phyloP scores from a whole-genome alignment of 2,113 vertebrate genomes.

The Rousettus leschenaultii region DNA sequence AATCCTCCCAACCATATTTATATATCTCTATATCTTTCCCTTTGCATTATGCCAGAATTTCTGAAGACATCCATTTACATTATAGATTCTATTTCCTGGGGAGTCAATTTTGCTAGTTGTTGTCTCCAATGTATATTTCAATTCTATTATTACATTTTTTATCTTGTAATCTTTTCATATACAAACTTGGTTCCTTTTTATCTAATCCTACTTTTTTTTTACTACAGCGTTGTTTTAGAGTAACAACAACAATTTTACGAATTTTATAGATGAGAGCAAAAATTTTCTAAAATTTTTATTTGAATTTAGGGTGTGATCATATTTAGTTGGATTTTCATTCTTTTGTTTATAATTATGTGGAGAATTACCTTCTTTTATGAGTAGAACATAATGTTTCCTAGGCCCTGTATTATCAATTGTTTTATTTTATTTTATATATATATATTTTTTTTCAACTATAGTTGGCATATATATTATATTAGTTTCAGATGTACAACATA shows the following conservation, averaged over 20 bases:
- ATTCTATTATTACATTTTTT: not conserved
- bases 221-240: not conserved
- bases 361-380: not conserved
- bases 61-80: not conserved
- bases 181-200: not conserved
- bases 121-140: not conserved
- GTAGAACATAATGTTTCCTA: not conserved
- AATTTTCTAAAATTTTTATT: not conserved
- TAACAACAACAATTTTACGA: not conserved
- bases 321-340: not conserved
- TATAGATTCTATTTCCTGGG: not conserved
- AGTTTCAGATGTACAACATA: too few relatives aligned
- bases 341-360: not conserved
- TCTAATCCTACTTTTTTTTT: not conserved
- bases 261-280: not conserved
- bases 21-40: not conserved
- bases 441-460: too few relatives aligned
- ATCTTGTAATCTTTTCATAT: not conserved
- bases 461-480: too few relatives aligned
- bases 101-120: not conserved
- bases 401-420: not conserved
- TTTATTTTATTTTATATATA: not conserved
- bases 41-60: slow-evolving; percentile 15
- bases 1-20: not conserved
- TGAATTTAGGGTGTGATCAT: not conserved